Base-by-base conservation (phyloP, 2,113 vertebrate genomes). In the Nematolebias whitei region DNA sequence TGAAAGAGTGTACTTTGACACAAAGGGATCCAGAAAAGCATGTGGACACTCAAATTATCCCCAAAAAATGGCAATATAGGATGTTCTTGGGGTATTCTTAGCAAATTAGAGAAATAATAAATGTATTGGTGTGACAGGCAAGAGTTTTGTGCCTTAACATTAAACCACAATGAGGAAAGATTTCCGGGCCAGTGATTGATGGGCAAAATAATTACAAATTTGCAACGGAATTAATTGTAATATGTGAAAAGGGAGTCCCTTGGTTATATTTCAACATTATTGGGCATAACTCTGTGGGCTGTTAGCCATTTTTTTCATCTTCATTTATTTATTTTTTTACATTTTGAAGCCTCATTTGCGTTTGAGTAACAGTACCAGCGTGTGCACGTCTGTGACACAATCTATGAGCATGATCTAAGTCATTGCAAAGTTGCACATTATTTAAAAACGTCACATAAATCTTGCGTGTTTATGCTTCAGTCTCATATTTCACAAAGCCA, bases 41-140 rank as follows among this genome's bases (percentile, higher is more conserved):
- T 70, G 49, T 29, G 74, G 66, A 68, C 74, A 80, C 73, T 84
- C 57, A 78, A 78, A 83, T 88, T 84, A 86, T 76, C n/a, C 68
- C 74, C 62, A 83, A 73, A 76, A 82, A 83, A 84, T 71, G 54
- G 64, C 80, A 84, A 78, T 76, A 79, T 68, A 75, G 71, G 65
- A 79, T 79, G 79, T 79, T 74, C 60, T 87, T 50, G 13, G 74
- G 82, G 80, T 76, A 84, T 85, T 82, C 69, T 88, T 88, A 83
- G 76, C 79, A 84, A 87, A 91, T 88, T 77, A 84, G 59, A 59
- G 67, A 35, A 67, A 74, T 70, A 80, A 69, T 53, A 83, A 82
- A 84, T 67, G 56, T 26, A 62, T 52, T 60, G 71, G 66, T 41
- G 26, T 58, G 68, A 87, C 74, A 83, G 64, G 73, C 32, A 4